These are phyloP conservation scores for Tetramorium alpestre DNA, from an alignment of 1,140 invertebrate species.

Conservation along the genomic window DNA sequence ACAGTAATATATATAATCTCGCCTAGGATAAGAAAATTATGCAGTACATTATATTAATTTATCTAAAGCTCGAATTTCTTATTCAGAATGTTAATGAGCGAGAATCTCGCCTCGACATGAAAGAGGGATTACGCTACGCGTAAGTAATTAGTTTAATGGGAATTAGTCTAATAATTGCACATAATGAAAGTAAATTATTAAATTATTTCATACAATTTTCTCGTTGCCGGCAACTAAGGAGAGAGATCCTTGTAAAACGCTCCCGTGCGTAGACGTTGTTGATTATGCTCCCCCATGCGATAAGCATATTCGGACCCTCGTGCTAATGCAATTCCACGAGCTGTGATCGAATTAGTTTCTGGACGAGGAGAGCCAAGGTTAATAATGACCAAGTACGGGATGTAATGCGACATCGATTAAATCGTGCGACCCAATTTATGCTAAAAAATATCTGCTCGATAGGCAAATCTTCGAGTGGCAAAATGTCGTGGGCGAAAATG, in stretches of 20 bases:
- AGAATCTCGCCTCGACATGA: neutral
- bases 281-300: constrained; percentile 27
- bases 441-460: constrained; percentile 30
- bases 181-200: constrained; percentile 34
- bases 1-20: neutral
- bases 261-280: constrained; percentile 18
- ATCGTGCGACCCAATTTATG: constrained; percentile 44
- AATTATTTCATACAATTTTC: constrained; percentile 29
- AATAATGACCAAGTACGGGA: constrained; percentile 59
- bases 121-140: neutral
- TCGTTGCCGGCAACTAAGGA: neutral
- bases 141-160: neutral
- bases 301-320: constrained; percentile 58
- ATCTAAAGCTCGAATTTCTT: neutral
- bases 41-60: neutral
- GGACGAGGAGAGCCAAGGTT: constrained; percentile 67
- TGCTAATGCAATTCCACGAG: constrained; percentile 58
- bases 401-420: constrained; percentile 58
- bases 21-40: neutral
- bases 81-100: neutral
- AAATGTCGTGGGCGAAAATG: neutral
- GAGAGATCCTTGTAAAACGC: neutral
- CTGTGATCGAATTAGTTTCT: constrained; percentile 62
- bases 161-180: constrained; percentile 20
- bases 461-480: neutral